Evolutionary conservation across 2,113 vertebrate genomes (phyloP), one percentile per base, ranked within the genome.

Genomic region (Echinops telfairi): DNA sequence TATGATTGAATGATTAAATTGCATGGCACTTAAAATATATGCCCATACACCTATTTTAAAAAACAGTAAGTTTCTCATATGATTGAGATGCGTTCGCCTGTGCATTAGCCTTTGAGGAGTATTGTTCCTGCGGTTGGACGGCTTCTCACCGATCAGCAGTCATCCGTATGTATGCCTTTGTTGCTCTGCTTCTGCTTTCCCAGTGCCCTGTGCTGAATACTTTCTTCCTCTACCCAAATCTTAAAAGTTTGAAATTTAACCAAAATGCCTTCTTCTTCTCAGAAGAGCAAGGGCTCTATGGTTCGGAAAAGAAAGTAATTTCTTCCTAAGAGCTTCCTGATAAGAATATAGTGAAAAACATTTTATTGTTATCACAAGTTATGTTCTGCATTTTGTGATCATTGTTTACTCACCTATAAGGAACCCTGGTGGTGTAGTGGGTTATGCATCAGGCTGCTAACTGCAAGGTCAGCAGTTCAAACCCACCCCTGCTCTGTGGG

Each of bases 181-280:
- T 86, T 82, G 82, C 68, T 71, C 70, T 78, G 83, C 58, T 43
- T 84, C 91, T 76, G 85, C 58, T 89, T 77, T 53, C 81, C 60
- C 22, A 77, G 16, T 71, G 76, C 36, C 36, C 22, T 60, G 80
- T 77, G 38, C 36, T 89, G 27, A 91, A 70, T 89, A 47, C 3
- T 57, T 85, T 64, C 85, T 38, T 77, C 23, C 29, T 60, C 57
- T n/a, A 43, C 93, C 23, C 47, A 89, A 71, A 88, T 66, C 12
- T 88, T 89, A 83, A 79, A 88, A 58, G 22, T 84, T 87, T 33
- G 62, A 60, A 14, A 10, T 86, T 89, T 87, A 95, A 91, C 11
- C 3, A 60, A 87, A 94, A 90, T 77, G 8, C 17, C 81, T 14
- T 70, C 15, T 57, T 11, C 15, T 57, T 10, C 40, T 86, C 38